A percentile compares a stretch with the other conserved stretches of the same genome.
phyloP scores from a whole-genome alignment of 1,140 invertebrate species.

The Drosophila sucinea region DNA sequence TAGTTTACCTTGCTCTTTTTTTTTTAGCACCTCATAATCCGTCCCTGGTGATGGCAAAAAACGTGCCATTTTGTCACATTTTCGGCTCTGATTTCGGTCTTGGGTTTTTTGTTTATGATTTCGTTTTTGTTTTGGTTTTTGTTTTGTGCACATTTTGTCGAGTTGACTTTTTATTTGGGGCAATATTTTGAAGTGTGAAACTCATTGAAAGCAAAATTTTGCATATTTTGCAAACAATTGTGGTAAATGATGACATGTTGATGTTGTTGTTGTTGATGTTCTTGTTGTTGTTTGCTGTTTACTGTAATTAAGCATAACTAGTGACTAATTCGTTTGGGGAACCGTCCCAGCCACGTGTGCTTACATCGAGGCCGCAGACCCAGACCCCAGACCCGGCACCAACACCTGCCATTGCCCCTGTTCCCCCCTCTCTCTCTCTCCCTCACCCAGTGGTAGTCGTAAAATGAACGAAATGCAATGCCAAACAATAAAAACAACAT shows the following conservation, averaged over 20 bases:
- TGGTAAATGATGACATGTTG: neutral
- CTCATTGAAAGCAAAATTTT: slow-evolving; percentile 55
- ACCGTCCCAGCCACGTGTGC: slow-evolving; percentile 58
- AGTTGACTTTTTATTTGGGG: slow-evolving; percentile 47
- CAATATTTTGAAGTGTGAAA: slow-evolving; percentile 50
- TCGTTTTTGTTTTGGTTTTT: slow-evolving; percentile 60
- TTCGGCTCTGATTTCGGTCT: slow-evolving; percentile 23
- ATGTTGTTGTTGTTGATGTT: neutral
- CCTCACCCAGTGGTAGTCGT: neutral
- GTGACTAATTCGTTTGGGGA: slow-evolving; percentile 57
- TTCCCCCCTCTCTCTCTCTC: too few species aligned
- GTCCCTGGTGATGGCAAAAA: neutral
- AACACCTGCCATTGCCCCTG: too few species aligned
- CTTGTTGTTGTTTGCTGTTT: slow-evolving; percentile 1
- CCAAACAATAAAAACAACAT: slow-evolving; percentile 11
- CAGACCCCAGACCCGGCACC: neutral
- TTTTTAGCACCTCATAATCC: too few species aligned
- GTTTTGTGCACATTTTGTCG: slow-evolving; percentile 50
- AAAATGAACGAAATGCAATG: slow-evolving; percentile 20
- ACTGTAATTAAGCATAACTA: slow-evolving; percentile 62
- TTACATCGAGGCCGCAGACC: slow-evolving; percentile 34
- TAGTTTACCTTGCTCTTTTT: too few species aligned
- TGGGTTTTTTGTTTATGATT: slow-evolving; percentile 46
- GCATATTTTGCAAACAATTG: slow-evolving; percentile 21
- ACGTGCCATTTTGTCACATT: slow-evolving; percentile 61